Evolutionary conservation across 2,888 invertebrate genomes (phyloP).

Genomic region (Eudasyphora cyanicolor): DNA sequence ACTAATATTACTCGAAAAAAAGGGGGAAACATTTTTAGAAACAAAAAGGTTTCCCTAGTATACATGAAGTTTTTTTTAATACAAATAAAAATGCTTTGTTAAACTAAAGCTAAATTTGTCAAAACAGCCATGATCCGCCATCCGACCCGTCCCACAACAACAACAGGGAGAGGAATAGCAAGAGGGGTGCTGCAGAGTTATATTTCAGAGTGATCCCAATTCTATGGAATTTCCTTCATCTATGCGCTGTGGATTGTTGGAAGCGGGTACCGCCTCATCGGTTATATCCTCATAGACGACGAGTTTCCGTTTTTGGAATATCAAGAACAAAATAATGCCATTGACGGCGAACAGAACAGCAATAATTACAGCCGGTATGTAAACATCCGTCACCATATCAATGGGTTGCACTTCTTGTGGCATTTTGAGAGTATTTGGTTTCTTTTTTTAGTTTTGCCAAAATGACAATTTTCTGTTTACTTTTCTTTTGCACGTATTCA

Average conservation of each 20-base stretch:
- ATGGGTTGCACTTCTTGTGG: conserved; percentile 55
- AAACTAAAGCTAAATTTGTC: not conserved
- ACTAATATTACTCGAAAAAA: conserved; percentile 3
- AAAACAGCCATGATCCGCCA: not conserved
- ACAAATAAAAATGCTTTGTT: conserved; percentile 18
- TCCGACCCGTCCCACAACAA: not conserved
- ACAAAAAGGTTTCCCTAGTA: conserved; percentile 9
- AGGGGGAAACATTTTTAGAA: not conserved
- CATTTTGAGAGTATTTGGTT: no score
- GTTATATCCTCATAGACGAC: conserved; percentile 56
- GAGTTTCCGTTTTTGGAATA: conserved; percentile 70
- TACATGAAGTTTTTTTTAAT: not conserved
- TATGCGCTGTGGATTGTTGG: conserved; percentile 17
- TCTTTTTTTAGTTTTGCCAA: not conserved
- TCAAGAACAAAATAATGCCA: conserved; percentile 70
- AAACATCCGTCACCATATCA: conserved; percentile 70
- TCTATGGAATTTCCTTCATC: conserved; percentile 69
- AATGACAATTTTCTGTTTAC: conserved; percentile 4
- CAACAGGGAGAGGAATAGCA: not conserved
- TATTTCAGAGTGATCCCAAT: conserved; percentile 70
- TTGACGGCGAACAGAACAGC: conserved; percentile 70
- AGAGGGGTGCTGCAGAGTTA: not conserved
- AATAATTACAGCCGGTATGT: conserved; percentile 71
- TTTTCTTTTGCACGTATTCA: conserved; percentile 22
- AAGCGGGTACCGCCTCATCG: conserved; percentile 46